Percentiles rank a stretch among this genome's conserved stretches.
Evolutionary conservation across 92 coral and sea anemone species (phyloP).

Genomic region (Phenganax stokvisi): DNA sequence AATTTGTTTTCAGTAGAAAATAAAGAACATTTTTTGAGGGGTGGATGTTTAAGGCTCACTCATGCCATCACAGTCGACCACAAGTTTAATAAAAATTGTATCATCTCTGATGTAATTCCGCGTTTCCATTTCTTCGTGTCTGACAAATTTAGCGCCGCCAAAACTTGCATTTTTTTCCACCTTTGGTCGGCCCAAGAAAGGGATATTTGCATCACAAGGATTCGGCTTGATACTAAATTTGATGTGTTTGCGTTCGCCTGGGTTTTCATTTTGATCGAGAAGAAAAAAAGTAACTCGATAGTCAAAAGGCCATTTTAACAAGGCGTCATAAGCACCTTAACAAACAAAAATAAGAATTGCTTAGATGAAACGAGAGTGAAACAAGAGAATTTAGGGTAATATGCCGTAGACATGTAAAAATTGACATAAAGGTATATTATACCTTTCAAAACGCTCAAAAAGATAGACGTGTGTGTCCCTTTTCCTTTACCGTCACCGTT

Average conservation of each 20-base stretch:
- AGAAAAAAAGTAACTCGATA: slow-evolving; percentile 82
- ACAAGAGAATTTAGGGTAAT: no score
- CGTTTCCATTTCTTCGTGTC: slow-evolving; percentile 85
- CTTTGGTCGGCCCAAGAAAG: slow-evolving; percentile 91
- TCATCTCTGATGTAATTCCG: slow-evolving; percentile 78
- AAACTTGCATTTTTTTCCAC: slow-evolving; percentile 97
- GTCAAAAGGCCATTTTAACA: slow-evolving; percentile 94
- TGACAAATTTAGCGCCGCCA: slow-evolving; percentile 92
- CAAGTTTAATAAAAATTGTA: slow-evolving; percentile 70
- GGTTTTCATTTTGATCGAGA: slow-evolving; percentile 73
- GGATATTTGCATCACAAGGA: slow-evolving; percentile 87
- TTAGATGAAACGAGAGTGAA: background rate
- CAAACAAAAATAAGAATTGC: background rate
- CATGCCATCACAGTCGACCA: slow-evolving; percentile 81
- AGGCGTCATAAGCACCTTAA: slow-evolving; percentile 77
- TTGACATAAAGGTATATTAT: background rate
- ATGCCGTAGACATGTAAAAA: background rate
- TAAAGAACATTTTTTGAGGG: background rate
- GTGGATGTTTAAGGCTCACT: slow-evolving; percentile 63
- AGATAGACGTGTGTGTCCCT: slow-evolving; percentile 91
- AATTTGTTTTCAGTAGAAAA: background rate
- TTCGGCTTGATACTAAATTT: slow-evolving; percentile 96
- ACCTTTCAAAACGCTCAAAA: slow-evolving; percentile 94
- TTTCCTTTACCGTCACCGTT: slow-evolving; percentile 99
- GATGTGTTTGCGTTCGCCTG: slow-evolving; percentile 74